Evolutionary conservation across 2,113 vertebrate genomes (phyloP).

Genomic region (Pelobates fuscus): DNA sequence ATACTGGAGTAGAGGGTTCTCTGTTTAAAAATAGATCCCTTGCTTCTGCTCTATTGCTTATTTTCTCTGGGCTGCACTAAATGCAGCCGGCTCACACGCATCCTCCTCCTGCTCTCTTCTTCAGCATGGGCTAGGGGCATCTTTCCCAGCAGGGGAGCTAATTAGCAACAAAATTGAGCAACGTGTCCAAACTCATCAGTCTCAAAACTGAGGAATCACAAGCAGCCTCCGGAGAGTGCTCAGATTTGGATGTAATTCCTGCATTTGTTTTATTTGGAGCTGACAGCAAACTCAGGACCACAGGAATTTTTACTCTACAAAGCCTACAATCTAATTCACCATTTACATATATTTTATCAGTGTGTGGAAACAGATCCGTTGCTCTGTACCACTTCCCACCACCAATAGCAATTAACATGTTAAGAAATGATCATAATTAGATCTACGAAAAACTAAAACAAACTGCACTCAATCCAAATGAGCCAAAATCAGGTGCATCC

Average conservation of each 20-base stretch:
- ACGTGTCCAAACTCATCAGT: slow-evolving; percentile 46
- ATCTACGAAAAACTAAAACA: too few relatives aligned
- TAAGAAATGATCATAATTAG: too few relatives aligned
- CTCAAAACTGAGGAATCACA: slow-evolving; percentile 29
- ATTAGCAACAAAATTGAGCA: slow-evolving; percentile 46
- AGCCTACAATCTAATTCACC: slow-evolving; percentile 12
- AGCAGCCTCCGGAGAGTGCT: slow-evolving; percentile 28
- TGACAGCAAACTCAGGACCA: slow-evolving; percentile 5
- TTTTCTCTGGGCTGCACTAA: slow-evolving; percentile 3
- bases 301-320: not conserved
- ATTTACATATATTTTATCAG: too few relatives aligned
- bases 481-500: too few relatives aligned
- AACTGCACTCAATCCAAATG: too few relatives aligned
- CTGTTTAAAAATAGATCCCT: too few relatives aligned
- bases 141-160: slow-evolving; percentile 48
- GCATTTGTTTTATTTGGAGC: slow-evolving; percentile 37
- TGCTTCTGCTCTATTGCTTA: too few relatives aligned
- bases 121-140: slow-evolving; percentile 36
- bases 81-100: not conserved
- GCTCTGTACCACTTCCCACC: too few relatives aligned
- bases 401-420: too few relatives aligned
- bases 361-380: too few relatives aligned
- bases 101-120: slow-evolving; percentile 25
- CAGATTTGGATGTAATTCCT: slow-evolving; percentile 23
- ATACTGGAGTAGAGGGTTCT: too few relatives aligned